Evolutionary conservation across 2,888 invertebrate genomes (phyloP).

Genomic region (Ptychoptera albimana): DNA sequence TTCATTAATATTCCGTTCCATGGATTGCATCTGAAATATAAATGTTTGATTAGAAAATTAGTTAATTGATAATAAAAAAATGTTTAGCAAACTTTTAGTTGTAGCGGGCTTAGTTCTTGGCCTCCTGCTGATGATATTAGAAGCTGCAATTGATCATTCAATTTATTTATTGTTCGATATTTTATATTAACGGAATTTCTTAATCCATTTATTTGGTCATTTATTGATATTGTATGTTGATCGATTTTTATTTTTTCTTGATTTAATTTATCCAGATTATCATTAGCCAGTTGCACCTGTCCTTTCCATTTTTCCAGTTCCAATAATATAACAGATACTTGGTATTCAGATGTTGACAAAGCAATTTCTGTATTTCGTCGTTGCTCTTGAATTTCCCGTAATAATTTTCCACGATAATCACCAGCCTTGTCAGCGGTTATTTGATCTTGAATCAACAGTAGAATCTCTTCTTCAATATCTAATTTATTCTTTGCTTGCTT

Average conservation of each 20-base stretch:
- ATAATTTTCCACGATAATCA: conserved; percentile 30
- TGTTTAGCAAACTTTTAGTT: conserved; percentile 11
- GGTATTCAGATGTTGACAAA: conserved; percentile 33
- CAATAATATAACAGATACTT: conserved; percentile 35
- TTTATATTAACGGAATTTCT: conserved; percentile 32
- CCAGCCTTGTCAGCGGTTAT: conserved; percentile 52
- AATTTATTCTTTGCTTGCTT: conserved; percentile 36
- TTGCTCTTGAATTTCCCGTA: conserved; percentile 31
- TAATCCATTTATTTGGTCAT: conserved; percentile 31
- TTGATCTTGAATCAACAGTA: conserved; percentile 48
- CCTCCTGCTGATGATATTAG: conserved; percentile 34
- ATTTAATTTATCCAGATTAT: conserved; percentile 16
- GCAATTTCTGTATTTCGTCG: conserved; percentile 28
- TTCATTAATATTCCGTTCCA: conserved; percentile 48
- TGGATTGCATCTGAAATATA: conserved; percentile 34
- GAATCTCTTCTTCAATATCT: conserved; percentile 45
- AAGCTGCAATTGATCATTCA: conserved; percentile 37
- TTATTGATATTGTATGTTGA: conserved; percentile 28
- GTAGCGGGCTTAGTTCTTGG: conserved; percentile 15
- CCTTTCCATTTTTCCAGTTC: conserved; percentile 27
- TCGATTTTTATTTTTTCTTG: conserved; percentile 27
- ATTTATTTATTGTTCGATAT: conserved; percentile 32
- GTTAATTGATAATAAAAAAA: neutral
- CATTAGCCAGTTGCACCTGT: conserved; percentile 14
- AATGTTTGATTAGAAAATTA: neutral